Conservation (phyloP, 2,888 invertebrate genomes). For the Chorisops tibialis region DNA sequence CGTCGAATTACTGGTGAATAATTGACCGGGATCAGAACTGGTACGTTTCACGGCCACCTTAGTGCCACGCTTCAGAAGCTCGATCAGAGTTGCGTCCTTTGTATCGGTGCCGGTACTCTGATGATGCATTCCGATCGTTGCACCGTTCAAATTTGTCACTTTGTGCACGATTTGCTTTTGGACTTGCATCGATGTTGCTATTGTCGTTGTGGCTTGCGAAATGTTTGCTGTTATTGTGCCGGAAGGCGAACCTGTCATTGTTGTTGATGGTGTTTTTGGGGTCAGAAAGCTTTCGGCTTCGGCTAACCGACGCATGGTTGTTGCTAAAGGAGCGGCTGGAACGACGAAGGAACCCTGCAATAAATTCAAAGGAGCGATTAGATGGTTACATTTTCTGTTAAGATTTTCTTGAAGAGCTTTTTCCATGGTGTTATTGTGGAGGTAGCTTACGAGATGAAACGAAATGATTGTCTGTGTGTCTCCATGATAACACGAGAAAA, state of each 20-base stretch:
- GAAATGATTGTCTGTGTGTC: no score
- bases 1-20: constrained; percentile 42
- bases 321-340: constrained; percentile 50
- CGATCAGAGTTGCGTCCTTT: constrained; percentile 76
- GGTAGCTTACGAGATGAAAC: no score
- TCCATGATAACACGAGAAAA: no score
- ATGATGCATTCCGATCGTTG: constrained; percentile 44
- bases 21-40: constrained; percentile 69
- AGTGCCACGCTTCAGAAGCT: constrained; percentile 68
- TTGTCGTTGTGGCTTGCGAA: constrained; percentile 41
- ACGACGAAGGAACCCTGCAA: constrained; percentile 51
- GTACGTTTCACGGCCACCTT: constrained; percentile 72
- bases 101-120: constrained; percentile 51
- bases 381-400: no score
- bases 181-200: constrained; percentile 43
- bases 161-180: constrained; percentile 40
- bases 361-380: no score
- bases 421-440: no score
- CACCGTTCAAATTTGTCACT: constrained; percentile 40
- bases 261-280: constrained; percentile 40
- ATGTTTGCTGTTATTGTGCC: constrained; percentile 37
- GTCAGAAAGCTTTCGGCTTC: constrained; percentile 50
- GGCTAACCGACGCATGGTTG: constrained; percentile 46
- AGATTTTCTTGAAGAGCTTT: no score
- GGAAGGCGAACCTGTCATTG: not conserved